A percentile compares a stretch with the other conserved stretches of the same genome.
Conservation (phyloP, 92 coral and sea anemone species). For the Epizoanthus illoricatus region DNA sequence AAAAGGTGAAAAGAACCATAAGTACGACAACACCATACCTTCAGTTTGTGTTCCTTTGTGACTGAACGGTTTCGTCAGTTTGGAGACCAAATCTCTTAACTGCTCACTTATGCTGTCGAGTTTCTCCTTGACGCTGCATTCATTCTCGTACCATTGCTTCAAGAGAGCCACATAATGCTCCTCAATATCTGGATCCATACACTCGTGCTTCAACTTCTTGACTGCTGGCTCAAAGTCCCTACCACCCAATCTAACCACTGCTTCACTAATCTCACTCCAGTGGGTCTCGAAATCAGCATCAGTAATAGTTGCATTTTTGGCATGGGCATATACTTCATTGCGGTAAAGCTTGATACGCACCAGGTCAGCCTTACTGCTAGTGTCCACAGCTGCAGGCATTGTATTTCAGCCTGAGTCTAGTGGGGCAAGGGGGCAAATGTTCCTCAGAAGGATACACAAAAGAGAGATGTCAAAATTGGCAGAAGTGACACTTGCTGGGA, state of each 20-base stretch:
- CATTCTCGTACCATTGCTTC: constrained; percentile 35
- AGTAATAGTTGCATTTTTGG: constrained; percentile 13
- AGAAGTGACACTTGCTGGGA: constrained; percentile 37
- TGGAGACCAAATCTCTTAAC: not conserved
- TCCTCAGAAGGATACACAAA: constrained; percentile 40
- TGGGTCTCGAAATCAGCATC: constrained; percentile 38
- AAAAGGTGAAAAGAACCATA: not conserved
- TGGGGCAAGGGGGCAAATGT: constrained; percentile 36
- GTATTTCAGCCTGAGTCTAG: constrained; percentile 49
- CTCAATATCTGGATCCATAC: constrained; percentile 43
- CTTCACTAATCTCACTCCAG: constrained; percentile 46
- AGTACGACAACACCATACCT: not conserved
- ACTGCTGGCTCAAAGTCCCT: constrained; percentile 11
- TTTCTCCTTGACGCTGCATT: constrained; percentile 9
- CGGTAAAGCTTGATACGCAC: constrained; percentile 45
- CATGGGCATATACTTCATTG: constrained; percentile 42
- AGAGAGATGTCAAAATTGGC: constrained; percentile 51
- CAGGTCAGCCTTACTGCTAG: constrained; percentile 40
- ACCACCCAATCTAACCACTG: constrained; percentile 51
- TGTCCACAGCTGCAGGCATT: constrained; percentile 32
- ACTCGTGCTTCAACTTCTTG: constrained; percentile 23
- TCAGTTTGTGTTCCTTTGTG: constrained; percentile 25
- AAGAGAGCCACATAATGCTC: constrained; percentile 18
- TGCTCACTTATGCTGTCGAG: constrained; percentile 12
- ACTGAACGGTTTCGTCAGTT: not conserved